Conservation (phyloP, 2,888 invertebrate genomes). For the Aethes cnicana region DNA sequence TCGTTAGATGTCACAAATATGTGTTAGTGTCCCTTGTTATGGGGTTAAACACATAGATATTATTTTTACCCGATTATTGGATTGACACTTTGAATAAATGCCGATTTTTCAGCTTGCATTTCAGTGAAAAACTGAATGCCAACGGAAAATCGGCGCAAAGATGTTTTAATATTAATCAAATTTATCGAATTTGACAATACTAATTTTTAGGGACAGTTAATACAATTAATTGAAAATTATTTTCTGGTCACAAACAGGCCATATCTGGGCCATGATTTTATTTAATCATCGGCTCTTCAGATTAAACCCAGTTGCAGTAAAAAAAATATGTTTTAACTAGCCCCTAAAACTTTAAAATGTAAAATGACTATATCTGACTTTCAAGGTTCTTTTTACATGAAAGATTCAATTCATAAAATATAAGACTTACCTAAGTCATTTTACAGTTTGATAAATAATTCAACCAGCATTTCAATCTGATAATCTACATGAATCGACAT, state of each 20-base stretch:
- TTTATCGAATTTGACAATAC: conserved; percentile 1
- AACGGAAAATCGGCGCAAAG: conserved; percentile 39
- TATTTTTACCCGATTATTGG: conserved; percentile 56
- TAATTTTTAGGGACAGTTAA: not conserved
- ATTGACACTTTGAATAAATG: conserved; percentile 77
- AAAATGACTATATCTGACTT: conserved; percentile 1
- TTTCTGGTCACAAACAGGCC: not conserved
- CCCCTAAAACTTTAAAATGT: not conserved
- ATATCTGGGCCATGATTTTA: no score
- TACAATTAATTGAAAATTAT: not conserved
- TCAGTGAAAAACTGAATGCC: not conserved
- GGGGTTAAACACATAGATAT: conserved; percentile 61
- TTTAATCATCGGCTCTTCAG: no score
- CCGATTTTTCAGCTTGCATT: conserved; percentile 4
- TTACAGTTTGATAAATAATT: no score
- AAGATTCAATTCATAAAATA: no score
- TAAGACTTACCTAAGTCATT: no score
- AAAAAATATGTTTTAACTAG: not conserved
- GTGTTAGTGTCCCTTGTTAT: conserved; percentile 57
- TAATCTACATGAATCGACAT: no score
- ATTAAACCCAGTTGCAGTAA: no score
- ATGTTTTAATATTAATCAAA: conserved; percentile 4
- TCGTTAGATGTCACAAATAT: conserved; percentile 46
- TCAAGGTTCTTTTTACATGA: no score
- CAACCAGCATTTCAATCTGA: no score